Evolutionary conservation across 2,888 invertebrate genomes (phyloP).

Genomic region (Andrena fulva): DNA sequence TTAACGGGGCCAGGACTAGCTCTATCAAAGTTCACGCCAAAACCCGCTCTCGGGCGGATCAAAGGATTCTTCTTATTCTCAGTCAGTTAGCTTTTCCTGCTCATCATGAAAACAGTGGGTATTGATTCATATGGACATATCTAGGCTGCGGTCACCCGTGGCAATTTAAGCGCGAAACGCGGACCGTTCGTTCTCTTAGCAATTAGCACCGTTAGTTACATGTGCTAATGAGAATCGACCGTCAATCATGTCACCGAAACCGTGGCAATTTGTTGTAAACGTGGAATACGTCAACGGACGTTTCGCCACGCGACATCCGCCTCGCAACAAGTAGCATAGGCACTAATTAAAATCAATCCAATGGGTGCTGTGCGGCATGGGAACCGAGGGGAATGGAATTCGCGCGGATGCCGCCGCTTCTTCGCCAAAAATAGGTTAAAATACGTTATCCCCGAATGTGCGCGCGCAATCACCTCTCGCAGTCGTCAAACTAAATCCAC

Average conservation of each 20-base stretch:
- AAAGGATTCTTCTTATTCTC: no score
- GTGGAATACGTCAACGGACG: background rate
- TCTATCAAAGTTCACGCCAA: conserved; percentile 1
- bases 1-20: background rate
- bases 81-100: no score
- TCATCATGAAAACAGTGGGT: no score
- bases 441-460: no score
- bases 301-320: conserved; percentile 11
- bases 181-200: no score
- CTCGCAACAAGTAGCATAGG: background rate
- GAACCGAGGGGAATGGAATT: background rate
- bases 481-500: background rate
- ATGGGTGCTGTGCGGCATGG: background rate
- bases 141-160: no score
- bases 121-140: no score
- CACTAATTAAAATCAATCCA: conserved; percentile 45
- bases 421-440: background rate
- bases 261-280: conserved; percentile 34
- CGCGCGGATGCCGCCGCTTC: background rate
- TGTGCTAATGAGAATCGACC: conserved; percentile 28
- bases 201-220: background rate
- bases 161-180: no score
- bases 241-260: conserved; percentile 34
- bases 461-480: no score
- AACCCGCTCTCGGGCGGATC: background rate